Percentiles rank a stretch among this genome's conserved stretches.
These are phyloP conservation scores for Molanna angustata DNA, from an alignment of 2,888 invertebrate genomes.

Conservation along the genomic window DNA sequence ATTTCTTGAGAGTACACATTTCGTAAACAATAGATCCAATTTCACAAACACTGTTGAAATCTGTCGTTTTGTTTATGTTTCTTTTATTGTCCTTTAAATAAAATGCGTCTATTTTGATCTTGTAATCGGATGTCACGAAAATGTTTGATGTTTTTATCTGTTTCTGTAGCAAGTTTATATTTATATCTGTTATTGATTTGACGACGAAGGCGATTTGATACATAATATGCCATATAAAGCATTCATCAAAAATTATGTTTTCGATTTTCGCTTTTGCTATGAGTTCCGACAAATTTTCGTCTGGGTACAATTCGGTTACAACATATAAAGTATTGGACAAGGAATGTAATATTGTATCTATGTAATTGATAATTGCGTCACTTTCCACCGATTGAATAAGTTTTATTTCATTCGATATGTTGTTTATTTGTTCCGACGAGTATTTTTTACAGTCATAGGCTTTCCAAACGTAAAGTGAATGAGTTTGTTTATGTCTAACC, in stretches of 20 bases:
- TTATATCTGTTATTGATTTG: constrained; percentile 40
- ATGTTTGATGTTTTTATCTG: constrained; percentile 42
- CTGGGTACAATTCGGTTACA: constrained; percentile 48
- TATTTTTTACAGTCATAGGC: constrained; percentile 49
- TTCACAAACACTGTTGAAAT: constrained; percentile 40
- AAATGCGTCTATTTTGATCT: constrained; percentile 48
- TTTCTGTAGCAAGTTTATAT: constrained; percentile 41
- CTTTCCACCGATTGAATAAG: constrained; percentile 30
- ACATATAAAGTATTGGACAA: constrained; percentile 51
- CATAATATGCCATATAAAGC: constrained; percentile 48
- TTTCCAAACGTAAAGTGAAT: constrained; percentile 53
- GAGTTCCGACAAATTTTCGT: constrained; percentile 46
- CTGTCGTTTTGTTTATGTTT: too few relatives aligned
- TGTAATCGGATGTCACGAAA: constrained; percentile 43
- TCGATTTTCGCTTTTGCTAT: constrained; percentile 41
- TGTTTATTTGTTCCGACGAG: constrained; percentile 48
- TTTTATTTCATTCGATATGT: constrained; percentile 48
- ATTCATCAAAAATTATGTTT: constrained; percentile 43
- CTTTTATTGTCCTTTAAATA: too few relatives aligned
- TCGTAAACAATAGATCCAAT: constrained; percentile 42
- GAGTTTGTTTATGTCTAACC: constrained; percentile 54
- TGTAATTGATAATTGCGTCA: constrained; percentile 45
- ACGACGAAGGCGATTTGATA: constrained; percentile 45
- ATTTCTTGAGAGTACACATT: constrained; percentile 38
- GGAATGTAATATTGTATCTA: constrained; percentile 50